These are phyloP conservation scores for Scaptodrosophila lebanonensis DNA, from an alignment of 1,140 invertebrate genomes.

Conservation along the genomic window DNA sequence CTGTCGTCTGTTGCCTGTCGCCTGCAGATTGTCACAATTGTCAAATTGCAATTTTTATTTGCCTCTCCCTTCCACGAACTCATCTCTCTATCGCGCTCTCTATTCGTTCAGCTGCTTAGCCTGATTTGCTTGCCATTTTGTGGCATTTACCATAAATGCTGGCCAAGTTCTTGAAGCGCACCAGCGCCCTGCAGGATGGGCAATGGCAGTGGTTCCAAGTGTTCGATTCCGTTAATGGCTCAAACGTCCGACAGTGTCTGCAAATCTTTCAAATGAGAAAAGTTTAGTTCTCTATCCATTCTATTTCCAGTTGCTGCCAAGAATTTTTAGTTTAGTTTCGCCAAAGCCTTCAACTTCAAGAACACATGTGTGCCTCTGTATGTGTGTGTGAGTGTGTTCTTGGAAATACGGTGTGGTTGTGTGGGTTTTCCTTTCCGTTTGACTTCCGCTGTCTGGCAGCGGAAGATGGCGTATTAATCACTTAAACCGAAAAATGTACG, in stretches of 20 bases:
- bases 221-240: conserved; percentile 61
- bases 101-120: no score
- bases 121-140: conserved; percentile 71
- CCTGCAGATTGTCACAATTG: conserved; percentile 71
- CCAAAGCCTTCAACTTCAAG: no score
- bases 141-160: conserved; percentile 61
- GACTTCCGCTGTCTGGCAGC: no score
- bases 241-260: conserved; percentile 46
- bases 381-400: no score
- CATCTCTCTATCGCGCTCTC: no score
- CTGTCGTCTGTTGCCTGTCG: conserved; percentile 42
- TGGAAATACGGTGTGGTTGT: no score
- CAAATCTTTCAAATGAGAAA: conserved; percentile 61
- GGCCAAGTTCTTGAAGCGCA: conserved; percentile 8
- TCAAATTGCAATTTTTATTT: conserved; percentile 64
- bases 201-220: no score
- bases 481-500: no score
- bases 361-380: no score
- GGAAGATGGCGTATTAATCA: no score
- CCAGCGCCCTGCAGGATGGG: not conserved
- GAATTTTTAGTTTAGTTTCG: no score
- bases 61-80: conserved; percentile 14
- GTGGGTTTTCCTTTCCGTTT: no score
- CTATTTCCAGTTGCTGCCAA: conserved; percentile 3
- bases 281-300: conserved; percentile 50